Percentiles rank a stretch among this genome's conserved stretches.
phyloP scores from a whole-genome alignment of 2,888 invertebrate genomes.

The Campopleginae sp. region DNA sequence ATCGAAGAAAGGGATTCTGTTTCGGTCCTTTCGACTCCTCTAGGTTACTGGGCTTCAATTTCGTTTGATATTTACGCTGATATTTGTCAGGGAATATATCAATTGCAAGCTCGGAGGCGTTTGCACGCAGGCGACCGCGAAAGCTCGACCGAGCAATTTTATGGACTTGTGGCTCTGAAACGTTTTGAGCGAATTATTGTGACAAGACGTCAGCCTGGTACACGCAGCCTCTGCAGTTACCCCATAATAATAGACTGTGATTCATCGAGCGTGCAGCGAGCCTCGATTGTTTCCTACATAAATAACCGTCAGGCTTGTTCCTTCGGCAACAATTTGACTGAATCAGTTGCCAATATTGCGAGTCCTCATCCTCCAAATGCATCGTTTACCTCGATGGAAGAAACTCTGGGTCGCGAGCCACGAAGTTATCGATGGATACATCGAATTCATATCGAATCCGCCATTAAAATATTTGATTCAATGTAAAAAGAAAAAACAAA shows the following conservation, averaged over 20 bases:
- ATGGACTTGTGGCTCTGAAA: conserved; percentile 32
- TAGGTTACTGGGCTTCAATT: not conserved
- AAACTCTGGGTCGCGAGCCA: not conserved
- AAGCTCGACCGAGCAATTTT: conserved; percentile 45
- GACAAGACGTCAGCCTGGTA: conserved; percentile 64
- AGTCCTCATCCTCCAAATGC: not conserved
- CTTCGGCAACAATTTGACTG: conserved; percentile 25
- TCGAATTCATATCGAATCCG: not conserved
- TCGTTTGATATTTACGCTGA: conserved; percentile 1
- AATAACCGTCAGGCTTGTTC: not conserved
- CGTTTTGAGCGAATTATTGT: conserved; percentile 61
- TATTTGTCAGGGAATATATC: conserved; percentile 42
- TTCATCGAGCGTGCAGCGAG: conserved; percentile 43
- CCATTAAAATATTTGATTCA: not conserved
- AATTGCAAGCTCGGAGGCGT: conserved; percentile 46
- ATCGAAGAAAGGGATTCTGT: not conserved
- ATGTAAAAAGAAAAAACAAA: not conserved
- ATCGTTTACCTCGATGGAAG: not conserved
- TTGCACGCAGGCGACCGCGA: conserved; percentile 55
- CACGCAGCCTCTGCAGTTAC: conserved; percentile 32
- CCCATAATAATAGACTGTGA: conserved; percentile 40
- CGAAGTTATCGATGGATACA: not conserved
- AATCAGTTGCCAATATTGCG: conserved; percentile 3
- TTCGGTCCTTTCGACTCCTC: not conserved
- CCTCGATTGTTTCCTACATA: conserved; percentile 16